Conservation (phyloP, 2,888 invertebrate genomes). For the Halictus ligatus region DNA sequence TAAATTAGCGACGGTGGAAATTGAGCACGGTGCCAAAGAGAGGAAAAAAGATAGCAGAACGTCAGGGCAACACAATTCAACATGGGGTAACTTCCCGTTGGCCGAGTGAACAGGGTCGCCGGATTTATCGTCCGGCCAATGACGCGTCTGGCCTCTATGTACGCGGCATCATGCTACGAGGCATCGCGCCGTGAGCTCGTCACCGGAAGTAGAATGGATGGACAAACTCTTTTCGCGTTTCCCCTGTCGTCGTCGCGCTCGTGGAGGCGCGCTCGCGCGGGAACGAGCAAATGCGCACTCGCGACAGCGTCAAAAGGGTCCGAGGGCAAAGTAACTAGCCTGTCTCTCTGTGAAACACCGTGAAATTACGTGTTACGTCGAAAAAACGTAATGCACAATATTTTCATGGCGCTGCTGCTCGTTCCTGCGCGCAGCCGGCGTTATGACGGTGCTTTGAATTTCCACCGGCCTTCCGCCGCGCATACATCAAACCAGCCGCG, state of each 20-base stretch:
- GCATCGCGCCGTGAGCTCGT: conserved; percentile 44
- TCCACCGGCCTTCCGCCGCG: not conserved
- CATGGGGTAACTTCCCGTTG: conserved; percentile 38
- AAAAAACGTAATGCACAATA: conserved; percentile 58
- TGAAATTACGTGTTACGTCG: conserved; percentile 59
- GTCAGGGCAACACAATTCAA: conserved; percentile 32
- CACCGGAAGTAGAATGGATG: conserved; percentile 63
- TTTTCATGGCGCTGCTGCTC: conserved; percentile 30
- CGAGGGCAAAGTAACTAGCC: conserved; percentile 43
- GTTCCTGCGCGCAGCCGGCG: conserved; percentile 9
- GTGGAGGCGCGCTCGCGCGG: not conserved
- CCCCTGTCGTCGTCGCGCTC: not conserved
- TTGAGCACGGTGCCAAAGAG: not conserved
- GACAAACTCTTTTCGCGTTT: conserved; percentile 64
- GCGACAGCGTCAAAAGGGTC: not conserved
- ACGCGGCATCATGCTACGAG: not conserved
- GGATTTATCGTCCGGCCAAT: conserved; percentile 58
- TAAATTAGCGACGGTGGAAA: not conserved
- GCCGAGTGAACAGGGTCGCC: conserved; percentile 28
- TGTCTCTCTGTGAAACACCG: conserved; percentile 50
- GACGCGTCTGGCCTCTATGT: conserved; percentile 38
- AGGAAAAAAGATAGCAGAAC: not conserved
- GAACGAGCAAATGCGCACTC: not conserved
- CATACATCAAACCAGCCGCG: conserved; percentile 2
- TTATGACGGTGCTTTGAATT: conserved; percentile 47